Percentiles rank a stretch among this genome's conserved stretches.
These are phyloP conservation scores for Episyrphus balteatus DNA, from an alignment of 1,140 invertebrate genomes.

Conservation along the genomic window DNA sequence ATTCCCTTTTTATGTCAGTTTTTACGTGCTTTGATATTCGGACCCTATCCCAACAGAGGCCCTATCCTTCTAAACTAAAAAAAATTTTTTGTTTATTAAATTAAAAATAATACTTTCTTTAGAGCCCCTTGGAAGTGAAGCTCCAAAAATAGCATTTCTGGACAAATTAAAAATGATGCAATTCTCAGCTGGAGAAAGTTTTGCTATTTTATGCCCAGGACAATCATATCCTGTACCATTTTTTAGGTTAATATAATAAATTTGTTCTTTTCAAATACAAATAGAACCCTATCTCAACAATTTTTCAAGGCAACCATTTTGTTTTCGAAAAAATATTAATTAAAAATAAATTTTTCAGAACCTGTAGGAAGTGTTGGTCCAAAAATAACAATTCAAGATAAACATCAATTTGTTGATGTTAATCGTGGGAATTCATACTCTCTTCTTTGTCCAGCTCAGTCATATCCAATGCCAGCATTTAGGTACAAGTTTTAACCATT, in stretches of 20 bases:
- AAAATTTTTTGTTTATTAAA: too few species aligned
- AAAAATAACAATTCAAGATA: constrained; percentile 44
- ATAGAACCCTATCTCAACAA: too few species aligned
- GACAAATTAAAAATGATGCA: constrained; percentile 35
- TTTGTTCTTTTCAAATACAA: too few species aligned
- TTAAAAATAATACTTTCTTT: not conserved
- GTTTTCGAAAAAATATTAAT: constrained; percentile 5
- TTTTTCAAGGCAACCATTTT: too few species aligned
- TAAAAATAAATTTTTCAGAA: constrained; percentile 43
- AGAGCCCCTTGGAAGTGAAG: constrained; percentile 31
- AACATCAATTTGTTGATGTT: constrained; percentile 45
- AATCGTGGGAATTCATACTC: constrained; percentile 51
- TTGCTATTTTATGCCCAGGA: constrained; percentile 48
- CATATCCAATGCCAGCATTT: constrained; percentile 55
- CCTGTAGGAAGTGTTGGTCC: constrained; percentile 64
- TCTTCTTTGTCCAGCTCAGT: constrained; percentile 50
- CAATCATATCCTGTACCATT: constrained; percentile 51
- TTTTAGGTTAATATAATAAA: constrained; percentile 45
- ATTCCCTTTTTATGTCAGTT: constrained; percentile 51
- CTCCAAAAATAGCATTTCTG: constrained; percentile 39
- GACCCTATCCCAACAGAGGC: too few species aligned
- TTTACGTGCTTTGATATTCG: too few species aligned
- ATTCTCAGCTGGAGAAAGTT: constrained; percentile 26
- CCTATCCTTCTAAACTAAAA: too few species aligned
- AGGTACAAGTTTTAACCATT: constrained; percentile 53